Base-by-base conservation (phyloP, 2,797 vertebrate genomes). In the Spinus olivaceus region DNA sequence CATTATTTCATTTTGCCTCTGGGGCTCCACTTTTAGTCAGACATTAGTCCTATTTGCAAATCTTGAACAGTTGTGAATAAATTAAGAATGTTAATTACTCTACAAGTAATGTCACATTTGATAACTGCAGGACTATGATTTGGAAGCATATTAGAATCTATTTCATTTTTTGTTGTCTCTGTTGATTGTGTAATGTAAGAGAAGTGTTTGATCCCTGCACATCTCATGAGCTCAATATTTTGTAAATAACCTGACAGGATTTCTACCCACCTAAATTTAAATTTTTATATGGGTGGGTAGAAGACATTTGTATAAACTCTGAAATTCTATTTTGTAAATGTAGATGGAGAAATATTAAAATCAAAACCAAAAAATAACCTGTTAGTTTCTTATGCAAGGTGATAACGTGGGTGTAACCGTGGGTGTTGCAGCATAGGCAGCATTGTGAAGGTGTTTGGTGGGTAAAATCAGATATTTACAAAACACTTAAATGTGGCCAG, bases 31-130 rank as follows among this genome's bases (percentile, higher is more conserved):
- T 94, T 85, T 93, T 94, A 97, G 91, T 91, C 92, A 97, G 93
- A 96, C 85, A 95, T 94, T 95, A 96, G 91, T 92, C 94, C 24
- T 96, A 95, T 95, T 97, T 96, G 78, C 93, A 98, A 97, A 97
- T 95, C 95, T 97, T 96, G 80, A 96, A 93, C 71, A 89, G 82
- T 88, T 97, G 94, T 94, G 88, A 97, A 97, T 97, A 96, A 97
- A 97, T 97, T 95, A 97, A 94, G 78, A 85, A 80, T 61, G 28
- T 49, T 96, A 97, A 97, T 97, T 97, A 95, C 76, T 83, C 79
- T 92, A 82, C 95, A 97, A 95, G 96, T 97, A 97, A 93, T 78
- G 53, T 81, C 17, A 53, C 33, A 90, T 94, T 94, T 88, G 39
- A 82, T 95, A 88, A 80, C 65, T 64, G 13, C 19, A 71, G 37